Evolutionary conservation across 1,140 invertebrate species (phyloP).

Genomic region (Periplaneta americana): DNA sequence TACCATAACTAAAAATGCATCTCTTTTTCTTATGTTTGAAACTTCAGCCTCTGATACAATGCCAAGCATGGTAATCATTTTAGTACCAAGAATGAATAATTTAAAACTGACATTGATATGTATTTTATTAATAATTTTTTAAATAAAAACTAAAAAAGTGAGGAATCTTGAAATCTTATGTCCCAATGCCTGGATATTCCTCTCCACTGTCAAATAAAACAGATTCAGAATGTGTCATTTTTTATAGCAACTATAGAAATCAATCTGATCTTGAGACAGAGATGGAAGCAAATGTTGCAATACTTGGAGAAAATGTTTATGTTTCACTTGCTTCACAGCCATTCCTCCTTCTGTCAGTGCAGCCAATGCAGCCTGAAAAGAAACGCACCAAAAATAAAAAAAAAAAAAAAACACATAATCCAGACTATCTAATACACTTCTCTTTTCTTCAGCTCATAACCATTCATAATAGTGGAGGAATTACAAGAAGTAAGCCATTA

Average conservation of each 20-base stretch:
- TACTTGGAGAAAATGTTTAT: slow-evolving; percentile 48
- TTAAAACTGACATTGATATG: too few species aligned
- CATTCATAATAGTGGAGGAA: neutral
- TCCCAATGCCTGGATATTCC: too few species aligned
- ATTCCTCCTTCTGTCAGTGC: slow-evolving; percentile 54
- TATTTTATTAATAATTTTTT: too few species aligned
- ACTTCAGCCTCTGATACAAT: too few species aligned
- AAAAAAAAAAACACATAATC: neutral
- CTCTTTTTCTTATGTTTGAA: too few species aligned
- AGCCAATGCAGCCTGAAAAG: slow-evolving; percentile 51
- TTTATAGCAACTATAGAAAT: slow-evolving; percentile 30
- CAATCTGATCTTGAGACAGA: slow-evolving; percentile 36
- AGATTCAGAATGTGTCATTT: too few species aligned
- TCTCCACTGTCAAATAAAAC: too few species aligned
- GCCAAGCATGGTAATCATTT: too few species aligned
- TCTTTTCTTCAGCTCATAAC: neutral
- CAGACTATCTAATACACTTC: neutral
- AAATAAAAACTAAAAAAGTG: too few species aligned
- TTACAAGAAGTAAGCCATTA: neutral
- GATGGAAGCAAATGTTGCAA: slow-evolving; percentile 47
- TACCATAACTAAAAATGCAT: too few species aligned
- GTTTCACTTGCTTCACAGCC: slow-evolving; percentile 35
- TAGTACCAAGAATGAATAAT: too few species aligned
- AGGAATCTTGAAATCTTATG: too few species aligned
- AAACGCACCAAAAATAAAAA: neutral